Evolutionary conservation across 2,888 invertebrate species (phyloP).

Genomic region (Seira ritae): DNA sequence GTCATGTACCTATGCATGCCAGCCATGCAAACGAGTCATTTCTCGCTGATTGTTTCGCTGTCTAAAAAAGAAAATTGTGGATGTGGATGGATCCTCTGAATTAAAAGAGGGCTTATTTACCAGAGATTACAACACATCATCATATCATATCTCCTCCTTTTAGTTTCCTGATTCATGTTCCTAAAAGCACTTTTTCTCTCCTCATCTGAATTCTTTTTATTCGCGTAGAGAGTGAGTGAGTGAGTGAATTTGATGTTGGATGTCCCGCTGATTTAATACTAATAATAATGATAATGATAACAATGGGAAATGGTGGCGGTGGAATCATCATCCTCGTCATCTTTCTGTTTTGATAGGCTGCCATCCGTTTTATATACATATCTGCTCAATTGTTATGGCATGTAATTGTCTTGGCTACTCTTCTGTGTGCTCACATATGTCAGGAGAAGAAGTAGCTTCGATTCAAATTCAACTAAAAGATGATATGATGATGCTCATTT

Average conservation of each 20-base stretch:
- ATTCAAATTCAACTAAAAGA: too few species aligned
- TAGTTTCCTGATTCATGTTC: neutral
- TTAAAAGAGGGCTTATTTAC: neutral
- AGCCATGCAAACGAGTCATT: conserved; percentile 56
- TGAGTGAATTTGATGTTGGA: conserved; percentile 20
- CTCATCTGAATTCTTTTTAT: conserved; percentile 14
- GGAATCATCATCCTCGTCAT: conserved; percentile 30
- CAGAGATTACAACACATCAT: too few species aligned
- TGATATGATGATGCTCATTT: neutral
- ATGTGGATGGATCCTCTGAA: conserved; percentile 19
- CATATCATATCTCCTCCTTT: neutral
- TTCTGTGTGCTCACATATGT: conserved; percentile 42
- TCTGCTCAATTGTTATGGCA: conserved; percentile 55
- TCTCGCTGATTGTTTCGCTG: conserved; percentile 51
- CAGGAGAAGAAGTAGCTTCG: neutral
- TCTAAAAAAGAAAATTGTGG: conserved; percentile 26
- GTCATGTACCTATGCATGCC: neutral
- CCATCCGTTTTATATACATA: conserved; percentile 45
- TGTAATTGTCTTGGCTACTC: conserved; percentile 52
- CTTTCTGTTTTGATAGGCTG: conserved; percentile 58
- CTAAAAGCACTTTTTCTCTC: neutral
- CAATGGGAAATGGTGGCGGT: conserved; percentile 45
- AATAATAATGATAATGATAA: conserved; percentile 62
- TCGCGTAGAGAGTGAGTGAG: conserved; percentile 37
- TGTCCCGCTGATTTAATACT: conserved; percentile 65